Evolutionary conservation across 2,888 invertebrate genomes (phyloP).

Genomic region (Leptopilina syphax): DNA sequence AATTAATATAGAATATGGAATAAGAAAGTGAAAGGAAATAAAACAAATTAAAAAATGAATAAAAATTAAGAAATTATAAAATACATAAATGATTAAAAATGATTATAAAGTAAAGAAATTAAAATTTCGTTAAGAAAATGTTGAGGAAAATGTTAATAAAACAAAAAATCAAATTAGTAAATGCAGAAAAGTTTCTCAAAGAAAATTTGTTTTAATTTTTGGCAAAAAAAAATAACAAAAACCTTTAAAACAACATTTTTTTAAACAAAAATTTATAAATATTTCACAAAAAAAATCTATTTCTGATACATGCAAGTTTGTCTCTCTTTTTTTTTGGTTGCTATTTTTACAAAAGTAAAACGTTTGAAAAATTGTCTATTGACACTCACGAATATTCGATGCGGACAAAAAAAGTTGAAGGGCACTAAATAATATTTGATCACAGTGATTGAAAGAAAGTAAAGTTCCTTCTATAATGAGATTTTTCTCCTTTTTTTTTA

Average conservation of each 20-base stretch:
- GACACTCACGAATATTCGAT: constrained; percentile 34
- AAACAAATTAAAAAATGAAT: too few species aligned
- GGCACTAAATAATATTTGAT: neutral
- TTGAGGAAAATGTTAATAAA: too few species aligned
- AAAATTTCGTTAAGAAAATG: too few species aligned
- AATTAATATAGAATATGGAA: too few species aligned
- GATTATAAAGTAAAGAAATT: too few species aligned
- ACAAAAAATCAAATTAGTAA: too few species aligned
- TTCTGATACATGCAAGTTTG: neutral
- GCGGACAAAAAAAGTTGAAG: constrained; percentile 31
- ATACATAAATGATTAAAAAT: neutral
- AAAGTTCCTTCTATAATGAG: neutral
- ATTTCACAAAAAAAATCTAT: neutral
- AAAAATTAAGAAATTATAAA: neutral
- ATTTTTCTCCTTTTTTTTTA: neutral
- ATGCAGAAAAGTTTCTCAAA: too few species aligned
- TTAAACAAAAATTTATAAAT: neutral
- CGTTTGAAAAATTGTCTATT: constrained; percentile 14
- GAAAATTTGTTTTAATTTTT: neutral
- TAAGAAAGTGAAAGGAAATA: too few species aligned
- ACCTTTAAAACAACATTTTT: neutral
- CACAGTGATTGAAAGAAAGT: neutral
- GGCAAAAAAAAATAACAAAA: neutral
- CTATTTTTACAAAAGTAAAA: neutral
- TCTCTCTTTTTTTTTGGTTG: neutral